A percentile compares a stretch with the other conserved stretches of the same genome.
These are phyloP conservation scores for human DNA, from an alignment of 2,113 vertebrate species.

Conservation along the genomic window GRCh38 chr14:97375501-97376000, in stretches of 20 bases:
- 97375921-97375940: background rate
- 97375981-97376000: background rate
- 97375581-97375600: conserved; percentile 39
- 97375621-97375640: conserved; percentile 65
- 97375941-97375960: background rate
- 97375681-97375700: conserved; percentile 65
- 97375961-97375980: rapidly evolving
- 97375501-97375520: background rate
- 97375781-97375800: background rate
- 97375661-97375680: conserved; percentile 13
- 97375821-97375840: rapidly evolving
- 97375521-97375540: conserved; percentile 6
- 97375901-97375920: background rate
- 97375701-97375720: conserved; percentile 74
- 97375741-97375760: conserved; percentile 63
- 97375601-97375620: conserved; percentile 72
- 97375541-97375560: conserved; percentile 51
- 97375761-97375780: background rate
- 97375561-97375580: conserved; percentile 50
- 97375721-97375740: conserved; percentile 71
- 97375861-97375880: background rate
- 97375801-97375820: rapidly evolving
- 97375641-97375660: conserved; percentile 60
- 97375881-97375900: background rate
- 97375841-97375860: rapidly evolving